A percentile compares a stretch with the other conserved stretches of the same genome.
Evolutionary conservation across 2,888 invertebrate genomes (phyloP).

Genomic region (Cinara cedri): DNA sequence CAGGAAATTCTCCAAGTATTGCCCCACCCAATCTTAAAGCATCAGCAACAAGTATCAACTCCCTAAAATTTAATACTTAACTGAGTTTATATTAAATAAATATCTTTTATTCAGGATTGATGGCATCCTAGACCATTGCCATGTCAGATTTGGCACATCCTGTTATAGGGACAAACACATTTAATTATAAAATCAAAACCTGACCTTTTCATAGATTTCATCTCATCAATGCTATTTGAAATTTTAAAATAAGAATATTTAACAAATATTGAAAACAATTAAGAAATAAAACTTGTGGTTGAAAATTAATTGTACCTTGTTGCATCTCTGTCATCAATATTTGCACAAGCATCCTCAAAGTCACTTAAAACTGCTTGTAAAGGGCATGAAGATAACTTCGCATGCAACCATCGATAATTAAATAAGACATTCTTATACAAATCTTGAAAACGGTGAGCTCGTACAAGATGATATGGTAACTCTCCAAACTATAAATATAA

Average conservation of each 20-base stretch:
- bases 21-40: conserved; percentile 93
- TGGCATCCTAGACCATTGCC: conserved; percentile 56
- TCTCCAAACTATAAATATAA: conserved; percentile 87
- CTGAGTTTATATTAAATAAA: background rate
- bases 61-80: conserved; percentile 66
- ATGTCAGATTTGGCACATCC: conserved; percentile 52
- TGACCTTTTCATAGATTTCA: conserved; percentile 47
- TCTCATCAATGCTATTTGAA: conserved; percentile 25
- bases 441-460: conserved; percentile 88
- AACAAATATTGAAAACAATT: conserved; percentile 3
- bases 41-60: conserved; percentile 90
- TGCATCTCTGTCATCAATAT: conserved; percentile 82
- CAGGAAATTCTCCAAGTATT: conserved; percentile 86
- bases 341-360: conserved; percentile 88
- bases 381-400: conserved; percentile 93
- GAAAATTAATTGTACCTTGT: conserved; percentile 67
- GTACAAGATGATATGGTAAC: conserved; percentile 90
- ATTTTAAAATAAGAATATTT: conserved; percentile 28
- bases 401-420: conserved; percentile 97
- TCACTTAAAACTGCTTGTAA: conserved; percentile 92
- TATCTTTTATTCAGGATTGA: conserved; percentile 12
- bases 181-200: conserved; percentile 45
- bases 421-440: conserved; percentile 91
- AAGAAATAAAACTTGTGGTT: background rate
- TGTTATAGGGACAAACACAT: conserved; percentile 36